A percentile compares a stretch with the other conserved stretches of the same genome.
Evolutionary conservation across 2,888 invertebrate species (phyloP).

Genomic region (Hylaea fasciaria): DNA sequence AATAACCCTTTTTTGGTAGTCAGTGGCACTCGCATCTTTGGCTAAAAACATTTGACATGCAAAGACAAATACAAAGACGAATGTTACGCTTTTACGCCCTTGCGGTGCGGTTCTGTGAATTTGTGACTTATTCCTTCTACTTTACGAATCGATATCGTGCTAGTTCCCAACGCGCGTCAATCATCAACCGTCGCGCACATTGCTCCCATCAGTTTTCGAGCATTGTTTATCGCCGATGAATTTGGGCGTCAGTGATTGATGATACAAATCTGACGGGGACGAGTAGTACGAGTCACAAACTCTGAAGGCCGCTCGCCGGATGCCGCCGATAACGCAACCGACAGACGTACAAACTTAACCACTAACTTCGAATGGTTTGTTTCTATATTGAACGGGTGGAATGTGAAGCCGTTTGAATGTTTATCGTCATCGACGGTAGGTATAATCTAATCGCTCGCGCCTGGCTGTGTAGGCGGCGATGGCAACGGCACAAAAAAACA

Average conservation of each 20-base stretch:
- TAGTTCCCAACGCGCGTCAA: slow-evolving; percentile 21
- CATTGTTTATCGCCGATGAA: slow-evolving; percentile 42
- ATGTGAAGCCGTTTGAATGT: slow-evolving; percentile 27
- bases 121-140: too few relatives aligned
- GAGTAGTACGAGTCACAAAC: slow-evolving; percentile 59
- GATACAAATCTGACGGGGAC: slow-evolving; percentile 58
- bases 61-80: too few relatives aligned
- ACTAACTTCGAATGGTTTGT: slow-evolving; percentile 9
- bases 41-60: too few relatives aligned
- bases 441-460: slow-evolving; percentile 36
- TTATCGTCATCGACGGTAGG: slow-evolving; percentile 37
- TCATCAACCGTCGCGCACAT: slow-evolving; percentile 24
- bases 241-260: slow-evolving; percentile 55
- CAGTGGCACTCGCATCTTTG: not conserved
- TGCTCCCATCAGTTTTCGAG: slow-evolving; percentile 36
- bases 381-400: slow-evolving; percentile 19
- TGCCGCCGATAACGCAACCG: slow-evolving; percentile 64
- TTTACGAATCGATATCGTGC: not conserved
- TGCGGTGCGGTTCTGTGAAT: too few relatives aligned
- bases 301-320: slow-evolving; percentile 67
- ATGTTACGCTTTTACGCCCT: too few relatives aligned
- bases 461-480: slow-evolving; percentile 33
- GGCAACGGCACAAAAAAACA: slow-evolving; percentile 26
- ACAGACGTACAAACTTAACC: slow-evolving; percentile 37
- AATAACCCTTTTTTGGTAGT: not conserved